A percentile compares a stretch with the other conserved stretches of the same genome.
These are phyloP conservation scores for Camponotus pennsylvanicus DNA, from an alignment of 1,140 invertebrate species.

Conservation along the genomic window DNA sequence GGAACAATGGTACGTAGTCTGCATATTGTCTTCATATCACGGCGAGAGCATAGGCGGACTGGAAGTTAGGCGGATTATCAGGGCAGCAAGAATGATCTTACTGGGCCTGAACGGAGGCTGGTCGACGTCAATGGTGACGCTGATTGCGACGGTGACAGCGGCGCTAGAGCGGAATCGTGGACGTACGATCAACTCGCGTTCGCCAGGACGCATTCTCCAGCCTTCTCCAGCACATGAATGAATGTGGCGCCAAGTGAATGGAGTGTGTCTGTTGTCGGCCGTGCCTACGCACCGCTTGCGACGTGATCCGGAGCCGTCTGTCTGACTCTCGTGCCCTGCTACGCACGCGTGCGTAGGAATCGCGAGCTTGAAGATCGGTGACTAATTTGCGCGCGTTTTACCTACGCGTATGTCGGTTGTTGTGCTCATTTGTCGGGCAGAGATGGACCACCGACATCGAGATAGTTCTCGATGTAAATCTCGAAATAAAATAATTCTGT, in stretches of 20 bases:
- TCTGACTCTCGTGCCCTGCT: constrained; percentile 26
- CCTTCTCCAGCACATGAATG: constrained; percentile 85
- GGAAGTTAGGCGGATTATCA: constrained; percentile 36
- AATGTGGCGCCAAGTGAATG: constrained; percentile 86
- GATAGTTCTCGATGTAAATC: constrained; percentile 41
- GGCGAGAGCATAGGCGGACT: constrained; percentile 14
- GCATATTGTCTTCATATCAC: constrained; percentile 26
- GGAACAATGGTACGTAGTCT: constrained; percentile 24
- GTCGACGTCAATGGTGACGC: constrained; percentile 50
- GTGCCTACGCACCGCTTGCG: constrained; percentile 77
- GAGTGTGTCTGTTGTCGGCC: constrained; percentile 83
- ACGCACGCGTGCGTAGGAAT: constrained; percentile 47
- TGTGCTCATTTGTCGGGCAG: constrained; percentile 48
- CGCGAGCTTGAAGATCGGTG: constrained; percentile 71
- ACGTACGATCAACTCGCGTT: constrained; percentile 18
- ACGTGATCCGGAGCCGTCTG: constrained; percentile 45
- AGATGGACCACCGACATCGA: constrained; percentile 54
- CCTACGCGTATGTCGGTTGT: constrained; percentile 42
- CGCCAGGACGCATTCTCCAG: constrained; percentile 53
- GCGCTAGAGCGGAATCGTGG: constrained; percentile 34
- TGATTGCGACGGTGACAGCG: constrained; percentile 28
- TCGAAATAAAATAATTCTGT: not conserved
- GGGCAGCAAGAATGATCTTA: constrained; percentile 33
- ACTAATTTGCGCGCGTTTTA: constrained; percentile 80
- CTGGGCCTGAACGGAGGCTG: not conserved